phyloP scores from a whole-genome alignment of 2,888 invertebrate species.

The Protodeltote pygarga region DNA sequence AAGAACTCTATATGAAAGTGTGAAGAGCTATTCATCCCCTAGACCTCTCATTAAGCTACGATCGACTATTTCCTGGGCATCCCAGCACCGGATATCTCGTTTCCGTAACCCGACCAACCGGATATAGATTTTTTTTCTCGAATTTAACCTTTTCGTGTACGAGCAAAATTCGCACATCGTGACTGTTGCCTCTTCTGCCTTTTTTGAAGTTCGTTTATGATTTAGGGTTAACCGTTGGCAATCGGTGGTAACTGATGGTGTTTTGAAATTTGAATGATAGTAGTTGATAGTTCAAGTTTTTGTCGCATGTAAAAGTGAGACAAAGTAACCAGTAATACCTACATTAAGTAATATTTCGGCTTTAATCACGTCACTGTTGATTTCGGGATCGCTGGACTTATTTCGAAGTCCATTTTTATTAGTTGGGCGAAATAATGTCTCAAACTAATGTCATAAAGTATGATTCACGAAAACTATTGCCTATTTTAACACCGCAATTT shows the following conservation, averaged over 20 bases:
- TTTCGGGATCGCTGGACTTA: too few relatives aligned
- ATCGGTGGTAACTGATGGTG: constrained; percentile 23
- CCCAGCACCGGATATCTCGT: constrained; percentile 65
- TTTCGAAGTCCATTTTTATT: too few relatives aligned
- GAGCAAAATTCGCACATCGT: constrained; percentile 40
- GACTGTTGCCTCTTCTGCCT: constrained; percentile 26
- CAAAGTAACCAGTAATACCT: too few relatives aligned
- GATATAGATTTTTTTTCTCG: constrained; percentile 62
- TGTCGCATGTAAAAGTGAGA: too few relatives aligned
- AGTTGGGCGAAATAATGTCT: too few relatives aligned
- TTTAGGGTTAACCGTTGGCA: constrained; percentile 32
- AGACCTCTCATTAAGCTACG: constrained; percentile 69
- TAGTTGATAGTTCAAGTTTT: constrained; percentile 3
- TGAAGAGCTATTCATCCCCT: constrained; percentile 36
- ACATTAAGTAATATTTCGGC: too few relatives aligned
- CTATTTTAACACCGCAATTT: too few relatives aligned
- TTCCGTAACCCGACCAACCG: constrained; percentile 61
- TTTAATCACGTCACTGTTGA: too few relatives aligned
- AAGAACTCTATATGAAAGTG: constrained; percentile 6
- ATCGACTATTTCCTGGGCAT: constrained; percentile 68
- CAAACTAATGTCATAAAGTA: too few relatives aligned
- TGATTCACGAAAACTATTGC: too few relatives aligned
- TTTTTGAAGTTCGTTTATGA: constrained; percentile 37
- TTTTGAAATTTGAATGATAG: neutral
- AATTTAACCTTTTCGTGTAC: constrained; percentile 37